phyloP scores from a whole-genome alignment of 2,113 vertebrate genomes.

The Odocoileus hemionus region DNA sequence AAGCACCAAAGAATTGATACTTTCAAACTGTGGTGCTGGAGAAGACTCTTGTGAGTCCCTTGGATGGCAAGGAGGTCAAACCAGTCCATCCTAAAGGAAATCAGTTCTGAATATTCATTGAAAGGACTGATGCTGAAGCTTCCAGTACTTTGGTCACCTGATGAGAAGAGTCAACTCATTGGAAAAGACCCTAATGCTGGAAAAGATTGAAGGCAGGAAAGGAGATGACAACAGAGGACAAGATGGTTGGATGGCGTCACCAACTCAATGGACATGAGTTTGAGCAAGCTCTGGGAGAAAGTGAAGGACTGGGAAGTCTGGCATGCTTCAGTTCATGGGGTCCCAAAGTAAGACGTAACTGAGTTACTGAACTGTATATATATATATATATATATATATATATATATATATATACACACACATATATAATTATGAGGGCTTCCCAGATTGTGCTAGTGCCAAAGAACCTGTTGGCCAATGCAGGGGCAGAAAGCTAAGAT shows the following conservation, averaged over 20 bases:
- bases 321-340: neutral
- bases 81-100: neutral
- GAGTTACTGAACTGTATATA: neutral
- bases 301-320: neutral
- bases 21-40: neutral
- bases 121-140: neutral
- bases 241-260: neutral
- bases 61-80: neutral
- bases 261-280: neutral
- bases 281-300: neutral
- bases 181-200: neutral
- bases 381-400: neutral
- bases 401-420: neutral
- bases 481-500: neutral
- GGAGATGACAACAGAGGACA: neutral
- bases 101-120: neutral
- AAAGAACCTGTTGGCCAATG: neutral
- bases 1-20: neutral
- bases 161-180: neutral
- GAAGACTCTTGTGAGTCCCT: neutral
- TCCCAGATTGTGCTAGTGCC: neutral
- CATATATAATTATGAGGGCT: neutral
- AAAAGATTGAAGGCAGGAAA: neutral
- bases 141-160: neutral
- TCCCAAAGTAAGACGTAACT: neutral